Base-by-base conservation (phyloP, 2,888 invertebrate genomes). In the Apomyelois bistriatella region DNA sequence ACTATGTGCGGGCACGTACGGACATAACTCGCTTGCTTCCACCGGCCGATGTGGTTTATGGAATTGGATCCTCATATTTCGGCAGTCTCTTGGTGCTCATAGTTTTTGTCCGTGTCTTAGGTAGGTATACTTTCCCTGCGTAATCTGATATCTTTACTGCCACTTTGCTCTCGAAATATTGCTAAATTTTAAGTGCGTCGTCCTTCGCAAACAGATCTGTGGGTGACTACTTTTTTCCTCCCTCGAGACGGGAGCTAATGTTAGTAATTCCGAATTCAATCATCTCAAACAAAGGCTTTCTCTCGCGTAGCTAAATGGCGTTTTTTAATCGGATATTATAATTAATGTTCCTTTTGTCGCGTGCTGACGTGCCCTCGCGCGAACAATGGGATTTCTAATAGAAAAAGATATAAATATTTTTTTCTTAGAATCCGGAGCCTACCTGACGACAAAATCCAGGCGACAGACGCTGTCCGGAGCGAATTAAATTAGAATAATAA, bases 301-400 rank as follows among this genome's bases (percentile, higher is more conserved):
- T 82, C 85, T 79, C 79, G 86, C 84, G 80, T 79, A 76, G 77
- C 87, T 89, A 87, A 89, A 89, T 89, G 86, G 82, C 82, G 80
- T 82, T 90, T 90, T 90, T 89, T 90, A 90, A 91, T 91, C 90
- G 90, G 90, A 91, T 91, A 90, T 90, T 90, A 90, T 91, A 91
- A 91, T 91, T 91, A 90, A 91, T 91, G 91, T 90, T 82, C 82
- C 87, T 89, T 90, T 90, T 89, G 90, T 86, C 88, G 84, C 90
- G 89, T 87, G 88, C 85, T 89, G 89, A 86, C 89, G 81, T 82
- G 80, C 85, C 88, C 87, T 83, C 82, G 86, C 85, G 82, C 85
- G 84, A 90, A 90, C 89, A 90, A 90, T 90, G 81, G 89, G 81
- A 82, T 81, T 82, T 88, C 85, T 88, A 85, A 86, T 89, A 88